These are phyloP conservation scores for Oreochromis mossambicus DNA, from an alignment of 2,797 vertebrate species.

Conservation along the genomic window DNA sequence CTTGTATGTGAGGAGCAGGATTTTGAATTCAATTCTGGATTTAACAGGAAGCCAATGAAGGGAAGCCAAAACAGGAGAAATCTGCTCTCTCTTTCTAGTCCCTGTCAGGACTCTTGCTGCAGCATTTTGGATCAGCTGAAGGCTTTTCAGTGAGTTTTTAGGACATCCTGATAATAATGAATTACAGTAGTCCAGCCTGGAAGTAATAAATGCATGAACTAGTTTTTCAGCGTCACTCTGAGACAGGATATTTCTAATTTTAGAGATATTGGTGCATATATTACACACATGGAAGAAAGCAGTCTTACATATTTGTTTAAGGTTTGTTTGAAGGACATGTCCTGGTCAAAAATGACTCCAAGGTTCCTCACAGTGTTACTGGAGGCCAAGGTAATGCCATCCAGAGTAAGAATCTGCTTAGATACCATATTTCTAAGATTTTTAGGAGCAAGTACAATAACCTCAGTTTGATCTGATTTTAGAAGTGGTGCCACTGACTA, in stretches of 20 bases:
- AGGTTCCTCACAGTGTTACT: background rate
- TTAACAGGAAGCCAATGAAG: too few species aligned
- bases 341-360: background rate
- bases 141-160: background rate
- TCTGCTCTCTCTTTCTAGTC: background rate
- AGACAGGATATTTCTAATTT: accelerated
- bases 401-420: background rate
- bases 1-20: too few species aligned
- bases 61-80: background rate
- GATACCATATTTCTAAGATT: background rate
- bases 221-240: background rate
- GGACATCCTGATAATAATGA: background rate
- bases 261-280: background rate
- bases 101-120: background rate
- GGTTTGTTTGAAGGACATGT: background rate
- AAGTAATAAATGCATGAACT: background rate
- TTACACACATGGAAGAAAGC: background rate
- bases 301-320: background rate
- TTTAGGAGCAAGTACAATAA: background rate
- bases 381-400: background rate
- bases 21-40: too few species aligned
- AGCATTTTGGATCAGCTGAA: accelerated
- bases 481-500: background rate
- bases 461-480: background rate
- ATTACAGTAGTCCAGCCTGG: accelerated